Evolutionary conservation across 2,888 invertebrate genomes (phyloP).

Genomic region (Polyploca ridens): DNA sequence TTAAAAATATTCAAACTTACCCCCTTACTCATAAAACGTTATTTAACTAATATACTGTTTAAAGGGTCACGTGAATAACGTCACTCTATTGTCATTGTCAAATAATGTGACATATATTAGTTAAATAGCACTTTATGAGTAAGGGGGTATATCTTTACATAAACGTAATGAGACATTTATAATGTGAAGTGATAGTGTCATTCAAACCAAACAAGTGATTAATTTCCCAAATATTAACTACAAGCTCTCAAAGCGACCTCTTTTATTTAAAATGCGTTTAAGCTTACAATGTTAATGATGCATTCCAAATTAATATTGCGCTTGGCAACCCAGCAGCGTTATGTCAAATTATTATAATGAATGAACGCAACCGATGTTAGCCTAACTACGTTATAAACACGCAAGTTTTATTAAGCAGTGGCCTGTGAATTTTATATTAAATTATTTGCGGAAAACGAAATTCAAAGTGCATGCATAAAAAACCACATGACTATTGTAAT

Average conservation of each 20-base stretch:
- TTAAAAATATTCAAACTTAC: too few relatives aligned
- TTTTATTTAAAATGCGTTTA: constrained; percentile 25
- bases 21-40: too few relatives aligned
- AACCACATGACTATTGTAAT: background rate
- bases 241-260: constrained; percentile 43
- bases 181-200: background rate
- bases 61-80: too few relatives aligned
- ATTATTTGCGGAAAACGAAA: background rate
- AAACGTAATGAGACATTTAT: background rate
- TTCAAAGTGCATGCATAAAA: background rate
- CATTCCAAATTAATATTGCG: constrained; percentile 4
- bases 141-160: background rate
- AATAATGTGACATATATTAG: too few relatives aligned
- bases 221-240: constrained; percentile 19
- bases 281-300: constrained; percentile 13
- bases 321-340: background rate
- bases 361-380: background rate
- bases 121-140: too few relatives aligned
- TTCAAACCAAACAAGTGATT: background rate
- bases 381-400: constrained; percentile 8
- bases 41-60: too few relatives aligned
- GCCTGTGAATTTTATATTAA: background rate
- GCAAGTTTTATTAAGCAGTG: background rate
- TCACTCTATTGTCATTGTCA: too few relatives aligned
- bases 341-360: background rate